phyloP scores from a whole-genome alignment of 2,888 invertebrate genomes.

The Lottia gigantea region DNA sequence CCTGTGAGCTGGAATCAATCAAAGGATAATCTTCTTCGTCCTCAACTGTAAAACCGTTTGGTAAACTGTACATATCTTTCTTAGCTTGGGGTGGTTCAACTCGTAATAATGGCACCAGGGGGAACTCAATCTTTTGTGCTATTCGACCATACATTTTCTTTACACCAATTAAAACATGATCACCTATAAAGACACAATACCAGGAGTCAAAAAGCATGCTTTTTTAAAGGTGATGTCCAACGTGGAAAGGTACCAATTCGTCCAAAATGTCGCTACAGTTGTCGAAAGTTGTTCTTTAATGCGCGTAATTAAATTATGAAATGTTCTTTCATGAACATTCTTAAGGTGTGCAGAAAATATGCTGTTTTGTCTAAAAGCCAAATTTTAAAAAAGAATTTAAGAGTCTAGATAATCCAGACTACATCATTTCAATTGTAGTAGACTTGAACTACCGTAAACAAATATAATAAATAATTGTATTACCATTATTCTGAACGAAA shows the following conservation, averaged over 20 bases:
- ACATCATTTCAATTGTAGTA: too few species aligned
- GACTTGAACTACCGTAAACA: too few species aligned
- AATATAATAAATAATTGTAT: too few species aligned
- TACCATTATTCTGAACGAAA: slow-evolving; percentile 45
- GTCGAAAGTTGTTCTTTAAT: neutral
- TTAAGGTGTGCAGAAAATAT: too few species aligned
- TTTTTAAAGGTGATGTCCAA: neutral
- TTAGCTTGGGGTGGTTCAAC: slow-evolving; percentile 41
- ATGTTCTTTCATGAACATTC: too few species aligned
- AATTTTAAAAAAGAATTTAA: too few species aligned
- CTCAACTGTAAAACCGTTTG: slow-evolving; percentile 27
- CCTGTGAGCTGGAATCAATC: slow-evolving; percentile 43
- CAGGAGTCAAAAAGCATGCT: neutral
- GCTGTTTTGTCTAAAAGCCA: too few species aligned
- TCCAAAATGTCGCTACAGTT: neutral
- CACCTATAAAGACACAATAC: slow-evolving; percentile 27
- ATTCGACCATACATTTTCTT: slow-evolving; percentile 37
- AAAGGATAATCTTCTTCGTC: slow-evolving; percentile 41
- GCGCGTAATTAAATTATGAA: too few species aligned
- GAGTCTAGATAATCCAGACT: too few species aligned
- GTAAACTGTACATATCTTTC: slow-evolving; percentile 30
- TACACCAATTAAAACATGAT: slow-evolving; percentile 39
- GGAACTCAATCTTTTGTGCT: slow-evolving; percentile 33
- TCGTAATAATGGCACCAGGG: slow-evolving; percentile 37
- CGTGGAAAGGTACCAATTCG: neutral